Base-by-base conservation (phyloP, 2,797 vertebrate genomes). In the Gallinago nigripennis region DNA sequence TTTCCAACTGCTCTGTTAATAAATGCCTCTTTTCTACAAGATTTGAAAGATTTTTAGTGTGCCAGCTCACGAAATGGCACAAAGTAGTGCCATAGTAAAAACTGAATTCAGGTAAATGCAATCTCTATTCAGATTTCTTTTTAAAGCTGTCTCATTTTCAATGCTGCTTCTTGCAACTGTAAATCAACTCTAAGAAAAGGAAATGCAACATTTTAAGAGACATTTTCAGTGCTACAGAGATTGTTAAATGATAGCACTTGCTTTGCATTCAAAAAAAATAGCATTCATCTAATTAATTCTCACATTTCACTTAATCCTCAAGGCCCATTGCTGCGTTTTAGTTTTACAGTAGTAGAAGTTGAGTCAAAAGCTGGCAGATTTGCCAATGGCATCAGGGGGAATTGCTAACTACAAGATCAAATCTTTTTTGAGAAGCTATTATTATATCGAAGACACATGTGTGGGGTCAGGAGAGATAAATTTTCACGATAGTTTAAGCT, bases 121-220 rank as follows among this genome's bases (percentile, higher is more conserved):
- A 50, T 66, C 45, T 82, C 71, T 91, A 24, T 54, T 91, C 41
- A 85, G 48, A 37, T 83, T 89, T 94, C 48, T 61, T 53, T 88
- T 80, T 82, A 89, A 88, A 85, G 37, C 35, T 88, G 66, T 54
- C 76, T 85, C 54, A 71, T 94, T 96, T 88, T 79, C 86, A 93
- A 84, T 91, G 63, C 71, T 88, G 56, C 53, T 90, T 84, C 81
- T 90, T 84, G 60, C 15, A 84, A 78, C 58, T 88, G 70, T 35
- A 82, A 68, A 57, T 57, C 45, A 86, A 71, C 41, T 63, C 75
- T 86, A 88, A 88, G 82, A 80, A 91, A 85, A 94, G 37, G 81
- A 89, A 46, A 89, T 17, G 71, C 46, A 72, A 92, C 18, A 57
- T 86, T 72, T 82, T 73, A 87, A 65, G 45, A 87, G 17, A 37